Conservation (phyloP, 2,888 invertebrate genomes). For the Hybos culiciformis region DNA sequence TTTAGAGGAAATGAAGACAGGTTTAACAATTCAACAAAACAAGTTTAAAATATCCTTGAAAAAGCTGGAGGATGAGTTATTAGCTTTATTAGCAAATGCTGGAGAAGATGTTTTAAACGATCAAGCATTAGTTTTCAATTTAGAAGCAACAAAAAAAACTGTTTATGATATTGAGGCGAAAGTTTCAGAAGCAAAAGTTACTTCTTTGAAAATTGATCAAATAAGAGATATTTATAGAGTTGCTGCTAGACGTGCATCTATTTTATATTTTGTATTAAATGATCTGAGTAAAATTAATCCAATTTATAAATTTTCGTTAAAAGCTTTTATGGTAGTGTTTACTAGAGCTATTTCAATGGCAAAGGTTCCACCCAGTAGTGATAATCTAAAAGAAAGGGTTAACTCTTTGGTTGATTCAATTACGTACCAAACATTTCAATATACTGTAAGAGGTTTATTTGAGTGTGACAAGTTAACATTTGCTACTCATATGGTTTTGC, state of each 20-base stretch:
- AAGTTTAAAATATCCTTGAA: constrained; percentile 89
- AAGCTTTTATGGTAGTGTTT: constrained; percentile 87
- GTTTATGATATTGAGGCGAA: constrained; percentile 81
- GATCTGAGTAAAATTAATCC: constrained; percentile 86
- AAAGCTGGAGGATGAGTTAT: constrained; percentile 74
- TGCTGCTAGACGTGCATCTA: constrained; percentile 75
- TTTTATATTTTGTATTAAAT: constrained; percentile 86
- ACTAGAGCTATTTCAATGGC: constrained; percentile 68
- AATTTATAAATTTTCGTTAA: constrained; percentile 90
- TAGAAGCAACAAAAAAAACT: constrained; percentile 87
- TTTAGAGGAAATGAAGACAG: constrained; percentile 68
- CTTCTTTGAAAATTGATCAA: constrained; percentile 78
- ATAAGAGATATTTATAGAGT: constrained; percentile 78
- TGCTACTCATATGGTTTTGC: constrained; percentile 72
- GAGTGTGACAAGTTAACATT: constrained; percentile 88
- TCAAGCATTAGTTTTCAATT: constrained; percentile 75
- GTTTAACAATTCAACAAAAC: constrained; percentile 84
- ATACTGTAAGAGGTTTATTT: constrained; percentile 82
- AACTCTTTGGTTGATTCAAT: constrained; percentile 70
- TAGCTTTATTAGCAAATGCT: constrained; percentile 76
- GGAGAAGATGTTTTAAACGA: constrained; percentile 87
- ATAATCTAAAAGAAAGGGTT: constrained; percentile 59
- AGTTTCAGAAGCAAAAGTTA: constrained; percentile 76
- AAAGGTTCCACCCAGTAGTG: constrained; percentile 39
- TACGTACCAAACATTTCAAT: constrained; percentile 73